Conservation (phyloP, 2,797 vertebrate genomes). For the Sylvia borin region DNA sequence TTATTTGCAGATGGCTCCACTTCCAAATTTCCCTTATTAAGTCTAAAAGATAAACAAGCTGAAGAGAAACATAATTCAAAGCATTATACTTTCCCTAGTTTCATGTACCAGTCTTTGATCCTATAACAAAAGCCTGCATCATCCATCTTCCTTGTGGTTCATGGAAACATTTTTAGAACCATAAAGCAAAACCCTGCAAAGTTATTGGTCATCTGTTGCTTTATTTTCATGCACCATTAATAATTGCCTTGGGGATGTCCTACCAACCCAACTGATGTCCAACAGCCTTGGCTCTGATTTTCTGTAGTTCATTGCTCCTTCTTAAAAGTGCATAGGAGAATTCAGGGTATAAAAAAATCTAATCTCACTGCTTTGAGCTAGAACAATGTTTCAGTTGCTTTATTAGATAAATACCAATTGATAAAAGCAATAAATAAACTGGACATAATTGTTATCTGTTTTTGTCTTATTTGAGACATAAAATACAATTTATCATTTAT, state of each 20-base stretch:
- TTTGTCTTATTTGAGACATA: constrained; percentile 69
- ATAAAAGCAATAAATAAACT: constrained; percentile 68
- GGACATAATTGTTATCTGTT: constrained; percentile 78
- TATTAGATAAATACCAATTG: constrained; percentile 65
- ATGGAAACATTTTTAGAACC: not conserved
- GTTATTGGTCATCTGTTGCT: not conserved
- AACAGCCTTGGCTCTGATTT: not conserved
- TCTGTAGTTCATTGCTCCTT: not conserved
- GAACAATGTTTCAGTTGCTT: constrained; percentile 41
- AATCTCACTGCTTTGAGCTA: not conserved
- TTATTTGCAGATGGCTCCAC: not conserved
- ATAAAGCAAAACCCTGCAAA: not conserved
- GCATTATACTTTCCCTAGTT: not conserved
- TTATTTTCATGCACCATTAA: not conserved
- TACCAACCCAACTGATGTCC: not conserved
- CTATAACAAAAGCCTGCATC: not conserved
- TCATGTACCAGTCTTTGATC: not conserved
- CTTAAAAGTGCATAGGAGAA: not conserved
- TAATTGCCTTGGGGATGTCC: not conserved
- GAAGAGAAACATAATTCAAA: not conserved
- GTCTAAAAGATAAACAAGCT: not conserved
- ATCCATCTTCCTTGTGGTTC: not conserved
- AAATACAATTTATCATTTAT: constrained; percentile 73
- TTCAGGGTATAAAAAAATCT: not conserved
- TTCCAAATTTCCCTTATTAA: not conserved